A percentile compares a stretch with the other conserved stretches of the same genome.
Evolutionary conservation across 2,113 vertebrate species (phyloP).

Genomic region (Kryptolebias marmoratus): DNA sequence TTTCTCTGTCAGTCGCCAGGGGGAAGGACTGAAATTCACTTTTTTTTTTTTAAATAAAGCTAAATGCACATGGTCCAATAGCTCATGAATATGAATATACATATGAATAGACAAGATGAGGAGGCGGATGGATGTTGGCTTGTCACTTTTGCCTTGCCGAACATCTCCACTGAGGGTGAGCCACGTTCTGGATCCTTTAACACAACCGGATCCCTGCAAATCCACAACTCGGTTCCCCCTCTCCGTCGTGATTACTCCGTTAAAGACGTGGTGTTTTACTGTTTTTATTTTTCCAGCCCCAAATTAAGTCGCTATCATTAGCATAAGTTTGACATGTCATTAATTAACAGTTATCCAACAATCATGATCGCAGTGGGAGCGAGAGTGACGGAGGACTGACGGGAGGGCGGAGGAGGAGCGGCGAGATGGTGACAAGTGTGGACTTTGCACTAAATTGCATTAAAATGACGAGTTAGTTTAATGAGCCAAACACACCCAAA

Average conservation of each 20-base stretch:
- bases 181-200: conserved; percentile 51
- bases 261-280: neutral
- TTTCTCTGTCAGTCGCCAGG: conserved; percentile 80
- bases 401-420: conserved; percentile 51
- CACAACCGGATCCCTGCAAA: conserved; percentile 40
- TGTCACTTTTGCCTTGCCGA: conserved; percentile 76
- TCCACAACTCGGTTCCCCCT: conserved; percentile 14
- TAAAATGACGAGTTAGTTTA: conserved; percentile 50
- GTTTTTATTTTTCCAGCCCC: conserved; percentile 34
- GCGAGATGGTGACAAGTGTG: conserved; percentile 45
- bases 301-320: conserved; percentile 57
- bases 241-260: neutral
- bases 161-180: conserved; percentile 74
- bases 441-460: conserved; percentile 50
- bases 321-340: conserved; percentile 49
- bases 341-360: conserved; percentile 64
- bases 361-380: conserved; percentile 35
- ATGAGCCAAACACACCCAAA: conserved; percentile 52
- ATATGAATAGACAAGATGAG: conserved; percentile 82
- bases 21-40: conserved; percentile 71
- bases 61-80: conserved; percentile 79
- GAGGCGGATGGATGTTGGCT: conserved; percentile 76
- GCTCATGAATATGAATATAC: conserved; percentile 84
- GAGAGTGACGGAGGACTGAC: conserved; percentile 43
- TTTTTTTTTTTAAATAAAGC: conserved; percentile 75